Evolutionary conservation across 2,888 invertebrate genomes (phyloP), one percentile per base, ranked within the genome.

Genomic region (Drosophila neoperkinsi): DNA sequence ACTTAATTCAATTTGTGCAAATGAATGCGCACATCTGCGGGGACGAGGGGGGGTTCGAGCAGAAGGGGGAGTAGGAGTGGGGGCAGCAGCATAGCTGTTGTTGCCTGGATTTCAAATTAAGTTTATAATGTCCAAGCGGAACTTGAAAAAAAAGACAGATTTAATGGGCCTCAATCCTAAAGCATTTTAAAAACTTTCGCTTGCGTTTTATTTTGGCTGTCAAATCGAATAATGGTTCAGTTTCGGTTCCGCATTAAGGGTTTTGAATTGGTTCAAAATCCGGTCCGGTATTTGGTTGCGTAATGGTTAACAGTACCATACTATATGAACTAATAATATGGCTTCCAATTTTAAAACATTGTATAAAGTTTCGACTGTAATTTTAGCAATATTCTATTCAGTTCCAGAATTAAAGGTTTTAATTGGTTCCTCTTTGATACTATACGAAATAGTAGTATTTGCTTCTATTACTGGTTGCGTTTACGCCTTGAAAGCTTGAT

Each of bases 1-100:
- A 78, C 71, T 81, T 78, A 89, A 87, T 89, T 87, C 77, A 87
- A 89, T 86, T 86, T 86, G 77, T 74, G 74, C 82, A 74, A 84
- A 81, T 74, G 87, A 86, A 72, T 75, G 79, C 69, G 64, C 78
- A 77, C 70, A 61, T 49, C 51, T 50, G 21, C 51, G 36, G n/a
- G 7, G 36, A 21, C 30, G 13, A 10, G 30, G 28, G 13, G 13
- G 30, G 13, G 30, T 9, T 4, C n/a, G 3, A 31, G 16, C 30
- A n/a, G 43, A 16, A 11, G n/a, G n/a, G 7, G 25, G 11, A 25
- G 38, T 28, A 10, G 6, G 18, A 10, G 36, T 2, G 16, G 13
- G 34, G 16, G 16, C 5, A 28, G 36, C n/a, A 63, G 6, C 28
- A 56, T 31, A n/a, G 18, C 13, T 18, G 13, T 18, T 33, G 43